A percentile compares a stretch with the other conserved stretches of the same genome.
These are phyloP conservation scores for Lasius platythorax DNA, from an alignment of 2,888 invertebrate species.

Conservation along the genomic window DNA sequence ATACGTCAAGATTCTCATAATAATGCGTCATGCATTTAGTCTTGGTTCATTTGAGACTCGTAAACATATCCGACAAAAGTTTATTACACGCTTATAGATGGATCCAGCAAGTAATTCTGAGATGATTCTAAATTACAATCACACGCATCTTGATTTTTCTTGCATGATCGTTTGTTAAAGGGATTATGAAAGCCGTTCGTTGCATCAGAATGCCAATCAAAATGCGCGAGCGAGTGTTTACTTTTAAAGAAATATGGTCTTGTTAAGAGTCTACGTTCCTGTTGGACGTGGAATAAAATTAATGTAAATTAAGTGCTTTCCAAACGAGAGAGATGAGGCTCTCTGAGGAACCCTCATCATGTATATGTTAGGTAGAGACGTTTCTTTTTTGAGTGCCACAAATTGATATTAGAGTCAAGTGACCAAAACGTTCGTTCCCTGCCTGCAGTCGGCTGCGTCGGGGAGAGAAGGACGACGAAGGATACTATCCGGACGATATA, in stretches of 20 bases:
- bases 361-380: conserved; percentile 39
- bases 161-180: not conserved
- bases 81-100: not conserved
- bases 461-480: not conserved
- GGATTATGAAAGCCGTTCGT: not conserved
- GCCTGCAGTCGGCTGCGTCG: not conserved
- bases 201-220: not conserved
- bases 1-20: conserved; percentile 65
- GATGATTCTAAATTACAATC: not conserved
- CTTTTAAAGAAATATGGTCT: not conserved
- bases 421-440: conserved; percentile 47
- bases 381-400: conserved; percentile 47
- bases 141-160: not conserved
- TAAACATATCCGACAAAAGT: not conserved
- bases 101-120: not conserved
- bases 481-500: conserved; percentile 27
- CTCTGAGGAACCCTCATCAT: conserved; percentile 40
- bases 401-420: conserved; percentile 51
- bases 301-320: conserved; percentile 42
- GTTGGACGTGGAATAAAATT: conserved; percentile 42
- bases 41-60: conserved; percentile 52
- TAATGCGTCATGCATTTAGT: conserved; percentile 66
- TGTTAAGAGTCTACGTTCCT: conserved; percentile 18
- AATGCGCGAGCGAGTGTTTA: not conserved
- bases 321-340: conserved; percentile 23